Percentiles rank a stretch among this genome's conserved stretches.
phyloP scores from a whole-genome alignment of 2,113 vertebrate species.

The Rhinolophus ferrumequinum region DNA sequence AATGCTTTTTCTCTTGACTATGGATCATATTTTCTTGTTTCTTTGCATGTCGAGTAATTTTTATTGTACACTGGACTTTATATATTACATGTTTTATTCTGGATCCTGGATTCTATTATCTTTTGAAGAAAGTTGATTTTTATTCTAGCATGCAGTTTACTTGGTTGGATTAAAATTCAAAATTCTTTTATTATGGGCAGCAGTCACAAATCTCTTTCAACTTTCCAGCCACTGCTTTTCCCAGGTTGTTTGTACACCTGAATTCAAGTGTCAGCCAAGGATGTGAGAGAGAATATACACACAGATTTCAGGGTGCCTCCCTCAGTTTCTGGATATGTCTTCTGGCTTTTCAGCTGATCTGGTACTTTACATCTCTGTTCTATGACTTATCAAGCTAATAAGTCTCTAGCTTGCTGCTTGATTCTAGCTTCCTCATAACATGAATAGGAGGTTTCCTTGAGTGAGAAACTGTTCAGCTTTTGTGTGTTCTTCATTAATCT shows the following conservation, averaged over 20 bases:
- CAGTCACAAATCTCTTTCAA: neutral
- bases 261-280: neutral
- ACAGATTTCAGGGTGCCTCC: neutral
- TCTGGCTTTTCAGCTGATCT: neutral
- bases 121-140: neutral
- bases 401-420: neutral
- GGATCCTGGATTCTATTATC: neutral
- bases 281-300: neutral
- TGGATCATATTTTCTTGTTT: neutral
- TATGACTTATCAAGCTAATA: neutral
- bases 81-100: neutral
- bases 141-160: neutral
- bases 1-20: slow-evolving; percentile 9
- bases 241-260: neutral
- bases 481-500: neutral
- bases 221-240: neutral
- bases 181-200: neutral
- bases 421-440: neutral
- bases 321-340: neutral
- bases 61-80: neutral
- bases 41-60: neutral
- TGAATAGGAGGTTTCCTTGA: neutral
- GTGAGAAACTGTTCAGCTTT: neutral
- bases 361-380: neutral
- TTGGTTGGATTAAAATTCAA: neutral